Conservation (phyloP, 2,797 vertebrate genomes). For the Rhinophrynus dorsalis region DNA sequence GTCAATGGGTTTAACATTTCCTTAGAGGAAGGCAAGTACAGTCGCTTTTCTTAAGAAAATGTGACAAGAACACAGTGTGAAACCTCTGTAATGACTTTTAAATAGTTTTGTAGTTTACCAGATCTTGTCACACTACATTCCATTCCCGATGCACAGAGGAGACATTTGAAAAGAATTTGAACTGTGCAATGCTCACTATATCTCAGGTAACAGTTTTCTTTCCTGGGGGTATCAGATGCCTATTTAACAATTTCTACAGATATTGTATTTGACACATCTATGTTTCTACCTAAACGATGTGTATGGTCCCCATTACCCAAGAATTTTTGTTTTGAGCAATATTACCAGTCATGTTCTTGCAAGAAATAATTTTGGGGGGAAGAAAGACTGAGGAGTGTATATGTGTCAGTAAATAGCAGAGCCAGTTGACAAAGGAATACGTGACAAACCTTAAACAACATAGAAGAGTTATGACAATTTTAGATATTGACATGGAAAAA, state of each 20-base stretch:
- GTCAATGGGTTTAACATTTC: no score
- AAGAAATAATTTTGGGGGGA: not conserved
- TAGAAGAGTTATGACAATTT: no score
- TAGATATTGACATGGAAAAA: no score
- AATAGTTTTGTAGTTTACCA: no score
- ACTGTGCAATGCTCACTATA: not conserved
- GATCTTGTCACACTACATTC: slow-evolving; percentile 33
- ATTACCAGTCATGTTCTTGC: not conserved
- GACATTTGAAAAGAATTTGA: not conserved
- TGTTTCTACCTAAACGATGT: not conserved
- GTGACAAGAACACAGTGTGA: no score
- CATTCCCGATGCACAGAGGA: not conserved
- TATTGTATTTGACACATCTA: slow-evolving; percentile 17
- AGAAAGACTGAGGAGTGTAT: not conserved
- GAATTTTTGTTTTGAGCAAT: slow-evolving; percentile 4
- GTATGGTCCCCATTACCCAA: slow-evolving; percentile 20
- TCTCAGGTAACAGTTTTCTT: slow-evolving; percentile 20
- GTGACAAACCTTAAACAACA: no score
- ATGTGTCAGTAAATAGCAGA: no score
- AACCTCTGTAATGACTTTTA: no score
- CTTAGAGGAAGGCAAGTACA: no score
- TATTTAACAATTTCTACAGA: not conserved
- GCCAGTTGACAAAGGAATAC: no score
- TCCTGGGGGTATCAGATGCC: slow-evolving; percentile 9
- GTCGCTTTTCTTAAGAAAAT: no score